Evolutionary conservation across 2,797 vertebrate species (phyloP).

Genomic region (Neostethus bicornis): DNA sequence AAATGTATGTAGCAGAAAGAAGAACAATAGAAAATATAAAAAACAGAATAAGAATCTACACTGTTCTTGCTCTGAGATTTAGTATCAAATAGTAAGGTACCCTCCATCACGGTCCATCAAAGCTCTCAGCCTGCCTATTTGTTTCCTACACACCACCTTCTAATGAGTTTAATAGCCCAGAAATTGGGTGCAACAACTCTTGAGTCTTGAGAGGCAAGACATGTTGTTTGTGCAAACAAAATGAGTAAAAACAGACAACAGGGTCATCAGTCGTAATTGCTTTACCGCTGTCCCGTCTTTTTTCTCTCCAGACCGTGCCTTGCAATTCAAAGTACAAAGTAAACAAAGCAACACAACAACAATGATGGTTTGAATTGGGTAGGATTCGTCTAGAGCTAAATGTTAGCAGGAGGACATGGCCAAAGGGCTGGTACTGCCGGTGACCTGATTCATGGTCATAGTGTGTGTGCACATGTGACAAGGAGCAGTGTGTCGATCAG

Average conservation of each 20-base stretch:
- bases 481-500: constrained; percentile 74
- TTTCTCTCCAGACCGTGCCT: neutral
- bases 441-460: constrained; percentile 62
- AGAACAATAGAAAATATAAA: neutral
- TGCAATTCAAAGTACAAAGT: constrained; percentile 21
- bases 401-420: constrained; percentile 65
- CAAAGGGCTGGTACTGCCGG: constrained; percentile 48
- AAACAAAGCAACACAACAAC: constrained; percentile 25
- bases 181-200: constrained; percentile 56
- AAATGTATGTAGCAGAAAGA: neutral
- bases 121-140: constrained; percentile 53
- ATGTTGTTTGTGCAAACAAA: constrained; percentile 43
- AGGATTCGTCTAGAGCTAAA: constrained; percentile 37
- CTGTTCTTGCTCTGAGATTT: constrained; percentile 22
- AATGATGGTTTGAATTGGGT: constrained; percentile 12
- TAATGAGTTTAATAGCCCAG: constrained; percentile 66
- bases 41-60: constrained; percentile 10
- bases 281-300: constrained; percentile 20
- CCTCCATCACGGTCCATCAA: constrained; percentile 45
- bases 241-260: constrained; percentile 26
- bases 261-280: constrained; percentile 52
- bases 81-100: constrained; percentile 11
- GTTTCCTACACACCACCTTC: constrained; percentile 52
- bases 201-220: constrained; percentile 46
- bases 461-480: constrained; percentile 83